These are phyloP conservation scores for Drosophila jambulina DNA, from an alignment of 1,140 invertebrate species.

Conservation along the genomic window DNA sequence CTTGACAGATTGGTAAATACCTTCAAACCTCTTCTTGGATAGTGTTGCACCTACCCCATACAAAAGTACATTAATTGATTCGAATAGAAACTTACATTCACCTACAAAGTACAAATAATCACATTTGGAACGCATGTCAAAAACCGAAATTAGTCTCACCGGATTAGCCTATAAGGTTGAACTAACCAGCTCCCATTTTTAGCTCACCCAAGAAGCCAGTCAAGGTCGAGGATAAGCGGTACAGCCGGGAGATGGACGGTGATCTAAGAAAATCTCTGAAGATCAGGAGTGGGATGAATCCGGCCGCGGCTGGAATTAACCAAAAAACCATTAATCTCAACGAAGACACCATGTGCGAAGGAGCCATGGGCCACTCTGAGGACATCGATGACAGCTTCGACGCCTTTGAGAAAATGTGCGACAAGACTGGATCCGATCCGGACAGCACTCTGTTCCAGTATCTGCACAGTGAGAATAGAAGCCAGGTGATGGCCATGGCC, in stretches of 20 bases:
- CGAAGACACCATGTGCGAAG: constrained; percentile 30
- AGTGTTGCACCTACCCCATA: constrained; percentile 13
- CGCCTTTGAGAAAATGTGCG: constrained; percentile 75
- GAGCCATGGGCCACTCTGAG: background rate
- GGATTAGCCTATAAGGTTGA: no score
- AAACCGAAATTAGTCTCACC: background rate
- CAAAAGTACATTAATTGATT: constrained; percentile 8
- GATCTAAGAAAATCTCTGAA: constrained; percentile 45
- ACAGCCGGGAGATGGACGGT: constrained; percentile 48
- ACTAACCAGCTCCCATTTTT: constrained; percentile 2
- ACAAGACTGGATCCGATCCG: constrained; percentile 79
- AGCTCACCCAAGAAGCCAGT: constrained; percentile 9
- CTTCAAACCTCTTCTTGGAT: constrained; percentile 21
- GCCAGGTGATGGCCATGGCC: constrained; percentile 55
- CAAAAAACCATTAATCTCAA: constrained; percentile 10
- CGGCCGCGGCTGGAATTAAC: background rate
- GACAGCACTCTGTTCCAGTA: constrained; percentile 78
- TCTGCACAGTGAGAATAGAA: constrained; percentile 64
- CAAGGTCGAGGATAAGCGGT: constrained; percentile 46
- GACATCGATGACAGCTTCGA: constrained; percentile 69
- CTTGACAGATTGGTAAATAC: constrained; percentile 78
- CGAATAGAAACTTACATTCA: background rate
- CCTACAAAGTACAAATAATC: constrained; percentile 26
- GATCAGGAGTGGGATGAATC: constrained; percentile 2
- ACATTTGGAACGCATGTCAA: constrained; percentile 13